Evolutionary conservation across 2,113 vertebrate species (phyloP).

Genomic region (Prunella fulvescens): DNA sequence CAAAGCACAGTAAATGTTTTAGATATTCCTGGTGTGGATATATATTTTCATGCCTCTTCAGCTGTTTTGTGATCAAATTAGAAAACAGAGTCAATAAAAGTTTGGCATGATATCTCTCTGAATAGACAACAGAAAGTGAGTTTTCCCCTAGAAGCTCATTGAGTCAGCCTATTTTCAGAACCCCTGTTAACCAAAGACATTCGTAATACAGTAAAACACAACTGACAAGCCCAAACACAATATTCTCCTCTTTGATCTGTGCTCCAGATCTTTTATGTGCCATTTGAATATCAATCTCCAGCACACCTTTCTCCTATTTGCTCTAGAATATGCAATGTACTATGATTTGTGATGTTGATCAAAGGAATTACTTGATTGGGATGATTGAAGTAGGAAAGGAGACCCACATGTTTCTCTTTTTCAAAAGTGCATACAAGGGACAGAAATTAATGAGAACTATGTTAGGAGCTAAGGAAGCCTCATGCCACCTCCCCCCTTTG

Average conservation of each 20-base stretch:
- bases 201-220: not conserved
- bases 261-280: not conserved
- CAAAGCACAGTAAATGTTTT: not conserved
- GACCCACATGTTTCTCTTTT: conserved; percentile 1
- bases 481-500: not conserved
- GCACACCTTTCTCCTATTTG: not conserved
- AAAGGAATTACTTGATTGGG: not conserved
- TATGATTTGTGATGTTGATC: conserved; percentile 32
- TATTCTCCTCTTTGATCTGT: conserved; percentile 15
- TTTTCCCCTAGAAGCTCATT: not conserved
- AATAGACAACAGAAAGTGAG: not conserved
- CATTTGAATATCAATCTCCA: not conserved
- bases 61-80: not conserved
- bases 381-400: conserved; percentile 11
- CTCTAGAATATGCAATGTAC: not conserved
- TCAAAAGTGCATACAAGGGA: not conserved
- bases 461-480: not conserved
- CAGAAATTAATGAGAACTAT: not conserved
- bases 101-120: not conserved
- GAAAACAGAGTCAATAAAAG: not conserved
- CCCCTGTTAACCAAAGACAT: not conserved
- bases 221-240: not conserved
- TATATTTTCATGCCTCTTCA: not conserved
- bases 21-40: not conserved
- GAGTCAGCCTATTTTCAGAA: not conserved